Base-by-base conservation (phyloP, 2,888 invertebrate genomes). In the Eupeodes latifasciatus region DNA sequence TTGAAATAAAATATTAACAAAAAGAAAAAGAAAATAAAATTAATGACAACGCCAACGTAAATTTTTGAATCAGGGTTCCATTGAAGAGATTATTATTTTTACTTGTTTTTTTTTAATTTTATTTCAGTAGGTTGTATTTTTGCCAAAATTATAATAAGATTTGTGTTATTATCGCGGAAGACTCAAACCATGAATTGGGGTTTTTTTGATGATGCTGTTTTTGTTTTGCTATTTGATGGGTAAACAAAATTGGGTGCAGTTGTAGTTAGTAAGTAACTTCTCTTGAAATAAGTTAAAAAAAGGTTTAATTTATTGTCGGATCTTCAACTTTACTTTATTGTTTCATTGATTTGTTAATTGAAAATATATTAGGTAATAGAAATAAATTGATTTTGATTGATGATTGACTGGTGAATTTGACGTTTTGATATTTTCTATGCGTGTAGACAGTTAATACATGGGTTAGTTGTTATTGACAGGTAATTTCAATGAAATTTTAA, bases 21-120 rank as follows among this genome's bases (percentile, higher is more conserved):
- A 27, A 27, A 40, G 3, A 40, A 40, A 7, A 40, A 36, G 7
- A 40, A 40, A 40, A 9, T 1, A 7, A 4, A n/a, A 19, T 7
- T 19, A 66, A 66, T 49, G 47, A 66, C 19, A 66, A 66, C 66
- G 27, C 66, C 66, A 66, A 49, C 66, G 66, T 66, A 14, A 34
- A 27, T 27, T 64, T 19, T 40, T n/a, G 14, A 66, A 27, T 9
- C 49, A 49, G 47, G 47, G 14, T 66, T 66, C 14, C 27, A 66
- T 66, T 66, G 47, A 66, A 66, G 9, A 66, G 9, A 66, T 59
- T 59, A 4, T 59, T 59, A n/a, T 59, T 59, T 36, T 34, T 34
- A n/a, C 4, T 59, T 34, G 14, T 59, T 59, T 59, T 5, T 59
- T 44, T 6, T 40, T 40, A 7, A 40, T 40, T 40, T 40, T 9